Evolutionary conservation across 2,888 invertebrate species (phyloP), one percentile per base, ranked within the genome.

Genomic region (Imbricaverruca yamaguchii): DNA sequence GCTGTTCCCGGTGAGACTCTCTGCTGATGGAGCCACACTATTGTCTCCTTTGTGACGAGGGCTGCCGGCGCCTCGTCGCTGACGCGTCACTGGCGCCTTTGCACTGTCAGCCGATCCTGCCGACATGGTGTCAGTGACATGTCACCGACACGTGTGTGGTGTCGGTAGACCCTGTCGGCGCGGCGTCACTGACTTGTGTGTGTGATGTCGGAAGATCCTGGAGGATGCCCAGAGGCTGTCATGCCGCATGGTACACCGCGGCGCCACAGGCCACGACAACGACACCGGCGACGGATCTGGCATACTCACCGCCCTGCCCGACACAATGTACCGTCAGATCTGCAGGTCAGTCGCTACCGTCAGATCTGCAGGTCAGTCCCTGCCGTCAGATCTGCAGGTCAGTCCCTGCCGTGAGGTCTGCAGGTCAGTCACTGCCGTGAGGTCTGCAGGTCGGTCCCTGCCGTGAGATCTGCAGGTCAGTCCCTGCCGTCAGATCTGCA

Each of bases 241-340:
- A 83, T 93, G 93, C 88, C 94, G 98, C 86, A 99, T 99, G 98
- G 96, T 97, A 90, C 99, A 99, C 89, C 94, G 99, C 84, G 99
- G 99, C 86, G 99, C 98, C 80, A 98, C 97, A 89, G 96, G 97
- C 74, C 97, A 98, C 89, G 99, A 99, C 90, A 98, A 98, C 89
- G 97, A 98, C 89, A 97, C 98, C 81, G 99, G 99, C 82, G 99
- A 99, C 88, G 99, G 99, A 83, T 98, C 99, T 83, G 99, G 99
- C 82, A 95, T 98, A 83, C 91, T 98, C 86, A 94, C 95, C 84
- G 96, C 97, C 85, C 97, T 99, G 87, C 99, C 99, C 78, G 97
- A 99, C 88, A 92, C 92, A 86, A 93, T 97, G 87, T 99, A 98
- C 89, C 90, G 91, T 84, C 92, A 93, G 85, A 92, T 93, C 87